Evolutionary conservation across 2,797 vertebrate genomes (phyloP).

Genomic region (Scyliorhinus canicula): DNA sequence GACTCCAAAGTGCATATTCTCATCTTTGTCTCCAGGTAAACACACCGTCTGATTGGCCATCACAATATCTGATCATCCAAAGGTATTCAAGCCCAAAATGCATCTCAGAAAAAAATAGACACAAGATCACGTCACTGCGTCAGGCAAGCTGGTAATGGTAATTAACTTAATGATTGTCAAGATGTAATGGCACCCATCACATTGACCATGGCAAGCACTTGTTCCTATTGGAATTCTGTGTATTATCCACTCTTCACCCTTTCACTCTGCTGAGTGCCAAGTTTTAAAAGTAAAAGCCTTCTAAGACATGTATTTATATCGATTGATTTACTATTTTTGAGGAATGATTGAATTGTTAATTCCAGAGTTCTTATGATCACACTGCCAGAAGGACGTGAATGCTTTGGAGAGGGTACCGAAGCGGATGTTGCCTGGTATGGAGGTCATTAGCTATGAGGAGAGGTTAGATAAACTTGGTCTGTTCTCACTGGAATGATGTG

Average conservation of each 20-base stretch:
- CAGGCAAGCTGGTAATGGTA: background rate
- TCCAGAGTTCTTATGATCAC: too few species aligned
- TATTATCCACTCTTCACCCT: background rate
- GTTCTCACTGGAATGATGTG: too few species aligned
- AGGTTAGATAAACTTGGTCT: too few species aligned
- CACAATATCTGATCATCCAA: background rate
- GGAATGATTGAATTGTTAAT: background rate
- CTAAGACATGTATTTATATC: background rate
- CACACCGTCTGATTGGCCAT: slow-evolving; percentile 39
- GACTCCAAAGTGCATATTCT: slow-evolving; percentile 51
- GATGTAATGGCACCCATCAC: too few species aligned
- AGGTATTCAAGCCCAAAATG: background rate
- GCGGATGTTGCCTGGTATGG: too few species aligned
- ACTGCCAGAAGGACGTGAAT: too few species aligned
- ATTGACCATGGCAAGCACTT: background rate
- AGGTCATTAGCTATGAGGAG: too few species aligned
- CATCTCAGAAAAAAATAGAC: slow-evolving; percentile 10
- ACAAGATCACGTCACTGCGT: background rate
- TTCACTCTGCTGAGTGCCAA: background rate
- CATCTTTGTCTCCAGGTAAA: slow-evolving; percentile 43
- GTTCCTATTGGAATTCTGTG: background rate
- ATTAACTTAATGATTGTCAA: background rate
- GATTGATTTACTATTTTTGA: background rate
- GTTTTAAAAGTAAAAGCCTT: background rate
- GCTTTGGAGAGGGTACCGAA: too few species aligned